Percentiles rank a stretch among this genome's conserved stretches.
These are phyloP conservation scores for Armadillidium nasatum DNA, from an alignment of 1,140 invertebrate species.

Conservation along the genomic window DNA sequence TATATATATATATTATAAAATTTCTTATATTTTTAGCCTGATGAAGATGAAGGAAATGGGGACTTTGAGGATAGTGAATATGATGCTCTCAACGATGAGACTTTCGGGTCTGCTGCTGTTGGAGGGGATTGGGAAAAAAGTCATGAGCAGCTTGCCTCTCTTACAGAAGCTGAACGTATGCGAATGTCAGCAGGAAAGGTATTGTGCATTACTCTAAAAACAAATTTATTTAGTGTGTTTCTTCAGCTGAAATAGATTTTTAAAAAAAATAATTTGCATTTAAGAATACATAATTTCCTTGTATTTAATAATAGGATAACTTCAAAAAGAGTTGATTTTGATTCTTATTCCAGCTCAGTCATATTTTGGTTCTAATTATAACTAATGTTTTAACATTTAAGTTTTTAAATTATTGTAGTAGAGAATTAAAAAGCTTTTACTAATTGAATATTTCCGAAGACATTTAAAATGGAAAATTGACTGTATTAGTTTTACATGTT, in stretches of 20 bases:
- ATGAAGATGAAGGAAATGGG: slow-evolving; percentile 53
- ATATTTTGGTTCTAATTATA: too few species aligned
- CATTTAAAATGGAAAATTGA: too few species aligned
- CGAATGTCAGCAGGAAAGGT: slow-evolving; percentile 1
- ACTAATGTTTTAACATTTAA: too few species aligned
- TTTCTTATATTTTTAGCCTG: slow-evolving; percentile 28
- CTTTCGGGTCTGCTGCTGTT: slow-evolving; percentile 67
- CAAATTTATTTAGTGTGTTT: background rate
- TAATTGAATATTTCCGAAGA: too few species aligned
- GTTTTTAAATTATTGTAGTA: too few species aligned
- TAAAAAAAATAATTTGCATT: background rate
- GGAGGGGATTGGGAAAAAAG: slow-evolving; percentile 68
- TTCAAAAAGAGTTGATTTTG: too few species aligned
- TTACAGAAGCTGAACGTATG: slow-evolving; percentile 32
- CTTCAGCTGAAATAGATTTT: background rate
- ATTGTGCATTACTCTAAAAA: background rate
- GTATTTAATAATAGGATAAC: too few species aligned
- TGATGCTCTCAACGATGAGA: slow-evolving; percentile 84
- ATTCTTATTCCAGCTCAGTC: too few species aligned
- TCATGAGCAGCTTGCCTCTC: slow-evolving; percentile 60
- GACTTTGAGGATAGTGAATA: slow-evolving; percentile 82
- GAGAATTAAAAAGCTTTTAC: too few species aligned
- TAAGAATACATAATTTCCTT: too few species aligned
- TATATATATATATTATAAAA: too few species aligned
- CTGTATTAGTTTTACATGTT: too few species aligned